Percentiles rank a stretch among this genome's conserved stretches.
Conservation (phyloP, 2,888 invertebrate species). For the Nomada fucata region DNA sequence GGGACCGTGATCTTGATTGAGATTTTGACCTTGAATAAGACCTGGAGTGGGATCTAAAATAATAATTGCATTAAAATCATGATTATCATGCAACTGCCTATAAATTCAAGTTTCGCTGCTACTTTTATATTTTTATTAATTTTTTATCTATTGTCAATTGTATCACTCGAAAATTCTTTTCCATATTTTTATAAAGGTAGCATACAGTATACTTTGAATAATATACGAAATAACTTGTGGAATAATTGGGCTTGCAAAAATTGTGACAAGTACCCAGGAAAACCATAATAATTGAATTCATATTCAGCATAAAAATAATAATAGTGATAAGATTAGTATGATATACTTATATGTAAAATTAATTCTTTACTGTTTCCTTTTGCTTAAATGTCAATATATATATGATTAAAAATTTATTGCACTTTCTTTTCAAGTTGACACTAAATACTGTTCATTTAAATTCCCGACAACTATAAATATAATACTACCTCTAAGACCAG, state of each 20-base stretch:
- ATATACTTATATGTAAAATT: neutral
- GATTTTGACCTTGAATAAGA: constrained; percentile 81
- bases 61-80: constrained; percentile 48
- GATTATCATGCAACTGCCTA: constrained; percentile 44
- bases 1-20: constrained; percentile 82
- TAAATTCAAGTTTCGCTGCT: constrained; percentile 6
- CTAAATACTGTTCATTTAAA: neutral
- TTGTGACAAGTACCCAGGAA: constrained; percentile 54
- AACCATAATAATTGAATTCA: constrained; percentile 39
- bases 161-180: neutral
- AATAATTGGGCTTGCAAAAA: constrained; percentile 50
- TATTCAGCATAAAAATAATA: constrained; percentile 26
- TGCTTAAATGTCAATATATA: constrained; percentile 49
- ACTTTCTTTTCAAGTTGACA: neutral
- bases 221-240: neutral
- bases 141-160: neutral
- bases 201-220: constrained; percentile 1
- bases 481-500: constrained; percentile 13
- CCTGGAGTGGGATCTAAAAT: constrained; percentile 71
- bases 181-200: neutral
- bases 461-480: neutral
- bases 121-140: neutral
- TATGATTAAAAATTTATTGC: neutral
- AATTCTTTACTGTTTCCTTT: constrained; percentile 1
- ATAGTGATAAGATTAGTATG: constrained; percentile 5